Base-by-base conservation (phyloP, 2,888 invertebrate species). In the Actias luna region DNA sequence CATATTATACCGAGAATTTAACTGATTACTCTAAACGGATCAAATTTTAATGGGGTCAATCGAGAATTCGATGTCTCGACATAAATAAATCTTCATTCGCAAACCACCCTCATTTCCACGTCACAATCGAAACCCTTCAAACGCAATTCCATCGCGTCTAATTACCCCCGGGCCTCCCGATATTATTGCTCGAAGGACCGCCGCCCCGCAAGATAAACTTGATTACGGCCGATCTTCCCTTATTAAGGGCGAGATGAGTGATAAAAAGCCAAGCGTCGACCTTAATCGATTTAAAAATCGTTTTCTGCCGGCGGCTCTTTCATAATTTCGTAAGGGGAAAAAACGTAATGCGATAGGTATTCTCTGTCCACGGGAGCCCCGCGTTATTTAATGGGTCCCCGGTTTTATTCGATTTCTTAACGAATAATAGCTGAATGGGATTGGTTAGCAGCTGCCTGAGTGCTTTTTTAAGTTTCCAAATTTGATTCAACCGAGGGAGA, bases 181-280 rank as follows among this genome's bases (percentile, higher is more conserved):
- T 69, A 61, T 52, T 59, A 52, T 61, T 65, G 58, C 61, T 39
- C 62, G 63, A 64, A 67, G 61, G 67, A 27, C 55, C 55, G 29
- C 55, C n/a, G n/a, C n/a, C n/a, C 55, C 70, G 67, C 66, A 65
- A 71, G 74, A 79, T 78, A 78, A 82, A 83, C 74, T 79, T 80
- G 79, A 81, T 83, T 82, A 78, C 73, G 72, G 69, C 57, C 31
- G 42, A 67, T 69, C 73, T 69, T 69, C 65, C 67, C 42, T 67
- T 68, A 72, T 75, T 72, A 71, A 72, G 73, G 72, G 72, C n/a
- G 71, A 69, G 64, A 52, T 62, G 60, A 65, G 65, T 65, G 69
- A 67, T 69, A 68, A 73, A 74, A 73, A 71, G 67, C 65, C 70
- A 73, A 71, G 67, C 65, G 70, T 64, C 63, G 62, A 65, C 68